These are phyloP conservation scores for Zosterops lateralis DNA, from an alignment of 2,113 vertebrate genomes.

Conservation along the genomic window DNA sequence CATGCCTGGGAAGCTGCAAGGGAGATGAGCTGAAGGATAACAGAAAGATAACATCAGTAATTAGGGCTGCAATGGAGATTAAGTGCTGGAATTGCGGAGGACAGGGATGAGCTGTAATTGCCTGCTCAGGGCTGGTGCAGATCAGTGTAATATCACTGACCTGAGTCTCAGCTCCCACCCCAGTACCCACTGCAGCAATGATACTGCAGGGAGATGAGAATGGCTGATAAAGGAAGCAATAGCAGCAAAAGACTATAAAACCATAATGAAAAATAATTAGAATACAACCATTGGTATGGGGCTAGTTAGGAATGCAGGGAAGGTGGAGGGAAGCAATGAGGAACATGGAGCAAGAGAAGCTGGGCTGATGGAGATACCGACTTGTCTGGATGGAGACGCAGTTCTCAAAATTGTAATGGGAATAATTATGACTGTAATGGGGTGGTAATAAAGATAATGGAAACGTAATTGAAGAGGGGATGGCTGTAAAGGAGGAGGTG, in stretches of 20 bases:
- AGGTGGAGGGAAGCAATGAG: neutral
- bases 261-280: slow-evolving; percentile 41
- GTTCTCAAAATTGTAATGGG: slow-evolving; percentile 64
- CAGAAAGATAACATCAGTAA: neutral
- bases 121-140: neutral
- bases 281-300: neutral
- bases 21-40: neutral
- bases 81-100: neutral
- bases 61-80: neutral
- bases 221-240: neutral
- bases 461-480: slow-evolving; percentile 72
- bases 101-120: neutral
- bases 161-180: neutral
- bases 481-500: slow-evolving; percentile 66
- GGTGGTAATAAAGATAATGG: slow-evolving; percentile 76
- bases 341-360: neutral
- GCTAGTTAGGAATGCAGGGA: neutral
- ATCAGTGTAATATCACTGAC: neutral
- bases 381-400: slow-evolving; percentile 33
- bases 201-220: neutral
- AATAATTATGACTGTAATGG: slow-evolving; percentile 71
- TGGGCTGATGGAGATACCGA: neutral
- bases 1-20: neutral
- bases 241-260: slow-evolving; percentile 5
- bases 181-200: neutral